Base-by-base conservation (phyloP, 2,113 vertebrate species). In the Gambusia affinis region DNA sequence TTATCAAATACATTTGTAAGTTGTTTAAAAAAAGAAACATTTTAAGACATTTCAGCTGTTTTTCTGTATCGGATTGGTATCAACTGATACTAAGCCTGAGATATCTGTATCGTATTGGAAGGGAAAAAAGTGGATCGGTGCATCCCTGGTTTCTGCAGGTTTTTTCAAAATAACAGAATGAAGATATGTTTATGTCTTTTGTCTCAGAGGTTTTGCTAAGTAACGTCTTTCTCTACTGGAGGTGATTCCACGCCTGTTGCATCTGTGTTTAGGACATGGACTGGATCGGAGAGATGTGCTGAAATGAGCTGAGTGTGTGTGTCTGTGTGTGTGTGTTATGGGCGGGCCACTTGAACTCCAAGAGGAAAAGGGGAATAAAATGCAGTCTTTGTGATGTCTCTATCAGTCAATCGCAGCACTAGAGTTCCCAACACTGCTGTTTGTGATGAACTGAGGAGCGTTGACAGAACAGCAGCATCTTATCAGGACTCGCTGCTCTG, bases 301-400 rank as follows among this genome's bases (percentile, higher is more conserved):
- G 22, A n/a, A 24, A 57, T 57, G 7, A 47, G 14, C 10, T 8
- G 60, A 4, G 5, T 63, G 67, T 74, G 78, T 27, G 51, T 65
- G 44, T 22, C n/a, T 51, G 30, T 69, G 70, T 37, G 67, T 74
- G 78, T 24, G 31, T 57, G 39, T 12, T 62, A 65, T 27, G 30
- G 54, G 28, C 19, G 51, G 44, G 67, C 71, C 78, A 51, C 64
- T 85, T 79, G 33, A 60, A n/a, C 79, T 75, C 78, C 67, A 83
- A 67, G 63, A 83, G 87, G 80, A 88, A 90, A 75, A 80, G 37
- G 30, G 74, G 78, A 87, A 82, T 83, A 83, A 88, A 88, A 91
- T 84, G 81, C 81, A 35, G 74, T 72, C 90, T 87, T 92, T 91
- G 87, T 91, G 83, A 84, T 64, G 76, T 78, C 67, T 89, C 83